Percentiles rank a stretch among this genome's conserved stretches.
These are phyloP conservation scores for Siphamia tubifer DNA, from an alignment of 2,113 vertebrate species.

Conservation along the genomic window DNA sequence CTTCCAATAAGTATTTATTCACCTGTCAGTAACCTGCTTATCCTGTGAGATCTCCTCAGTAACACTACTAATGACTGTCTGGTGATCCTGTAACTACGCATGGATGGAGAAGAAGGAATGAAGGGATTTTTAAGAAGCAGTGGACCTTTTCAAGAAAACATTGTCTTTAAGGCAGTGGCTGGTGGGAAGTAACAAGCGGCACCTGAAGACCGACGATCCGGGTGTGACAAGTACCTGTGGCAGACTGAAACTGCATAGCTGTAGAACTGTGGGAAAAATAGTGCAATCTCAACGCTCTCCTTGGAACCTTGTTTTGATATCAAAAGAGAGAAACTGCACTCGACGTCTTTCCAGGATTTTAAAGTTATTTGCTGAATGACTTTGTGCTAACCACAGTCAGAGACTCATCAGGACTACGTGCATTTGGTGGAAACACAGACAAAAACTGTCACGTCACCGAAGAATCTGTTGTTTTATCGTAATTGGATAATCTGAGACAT, in stretches of 20 bases:
- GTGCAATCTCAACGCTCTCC: conserved; percentile 53
- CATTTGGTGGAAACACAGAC: conserved; percentile 1
- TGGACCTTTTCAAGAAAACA: conserved; percentile 23
- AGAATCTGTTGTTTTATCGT: not conserved
- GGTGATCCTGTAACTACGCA: conserved; percentile 56
- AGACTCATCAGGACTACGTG: conserved; percentile 20
- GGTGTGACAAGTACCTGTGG: not conserved
- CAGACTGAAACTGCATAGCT: conserved; percentile 33
- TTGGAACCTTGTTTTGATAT: conserved; percentile 48
- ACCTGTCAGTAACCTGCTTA: conserved; percentile 57
- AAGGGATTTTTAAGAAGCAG: conserved; percentile 16
- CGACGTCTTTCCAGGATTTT: not conserved
- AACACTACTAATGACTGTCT: conserved; percentile 74
- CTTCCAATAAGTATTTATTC: conserved; percentile 61
- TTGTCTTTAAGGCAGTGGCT: conserved; percentile 3
- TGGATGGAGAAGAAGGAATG: conserved; percentile 9
- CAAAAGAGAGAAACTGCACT: conserved; percentile 56
- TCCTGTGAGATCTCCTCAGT: conserved; percentile 60
- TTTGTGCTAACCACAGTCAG: conserved; percentile 1
- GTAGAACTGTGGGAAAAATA: conserved; percentile 43
- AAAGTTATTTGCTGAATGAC: conserved; percentile 12
- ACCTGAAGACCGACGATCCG: conserved; percentile 4
- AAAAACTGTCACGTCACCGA: not conserved
- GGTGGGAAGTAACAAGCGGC: not conserved
- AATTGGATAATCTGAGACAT: conserved; percentile 33